These are phyloP conservation scores for Hypocryptadius cinnamomeus DNA, from an alignment of 2,113 vertebrate species.

Conservation along the genomic window DNA sequence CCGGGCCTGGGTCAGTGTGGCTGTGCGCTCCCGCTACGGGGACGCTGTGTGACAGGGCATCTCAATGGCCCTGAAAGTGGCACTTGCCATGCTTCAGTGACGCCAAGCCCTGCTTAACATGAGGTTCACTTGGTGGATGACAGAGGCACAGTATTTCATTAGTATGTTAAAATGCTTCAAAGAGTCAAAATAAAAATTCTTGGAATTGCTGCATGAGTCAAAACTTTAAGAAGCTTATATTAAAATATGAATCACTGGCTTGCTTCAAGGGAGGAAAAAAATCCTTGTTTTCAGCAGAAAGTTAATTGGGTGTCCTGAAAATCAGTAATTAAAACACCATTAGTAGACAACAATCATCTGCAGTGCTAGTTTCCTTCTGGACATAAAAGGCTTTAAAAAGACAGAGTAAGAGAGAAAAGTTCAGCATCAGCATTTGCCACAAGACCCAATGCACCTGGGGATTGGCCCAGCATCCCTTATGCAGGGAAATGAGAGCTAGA, in stretches of 20 bases:
- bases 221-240: not conserved
- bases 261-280: not conserved
- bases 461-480: not conserved
- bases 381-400: constrained; percentile 2
- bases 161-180: not conserved
- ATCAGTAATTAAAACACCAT: constrained; percentile 11
- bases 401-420: not conserved
- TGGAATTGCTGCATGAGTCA: not conserved
- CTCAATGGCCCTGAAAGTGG: not conserved
- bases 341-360: not conserved
- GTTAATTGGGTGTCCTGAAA: not conserved
- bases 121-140: not conserved
- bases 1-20: not conserved
- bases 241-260: not conserved
- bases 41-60: not conserved
- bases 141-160: not conserved
- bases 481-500: not conserved
- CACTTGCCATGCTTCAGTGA: not conserved
- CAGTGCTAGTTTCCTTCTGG: not conserved
- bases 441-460: not conserved
- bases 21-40: accelerated
- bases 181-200: not conserved
- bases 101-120: not conserved
- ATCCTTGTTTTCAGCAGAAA: constrained; percentile 12
- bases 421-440: constrained; percentile 27